Base-by-base conservation (phyloP, 53 echinoderm and acorn worm species). In the Antedon mediterranea region DNA sequence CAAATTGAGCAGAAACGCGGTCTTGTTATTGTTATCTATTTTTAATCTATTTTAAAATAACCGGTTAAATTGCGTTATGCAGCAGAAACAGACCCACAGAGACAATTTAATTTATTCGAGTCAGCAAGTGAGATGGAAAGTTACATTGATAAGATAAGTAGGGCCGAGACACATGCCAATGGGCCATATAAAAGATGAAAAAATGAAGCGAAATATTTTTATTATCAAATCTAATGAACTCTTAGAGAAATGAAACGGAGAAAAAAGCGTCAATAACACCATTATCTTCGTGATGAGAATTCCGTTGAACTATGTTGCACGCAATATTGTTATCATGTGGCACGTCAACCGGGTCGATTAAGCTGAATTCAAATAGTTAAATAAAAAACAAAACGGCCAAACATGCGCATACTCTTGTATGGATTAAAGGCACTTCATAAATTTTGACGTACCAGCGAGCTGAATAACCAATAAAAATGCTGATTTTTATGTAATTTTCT, bases 141-240 rank as follows among this genome's bases (percentile, higher is more conserved):
- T 23, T 57, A 18, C 23, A 57, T 57, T 57, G 57, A 57, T 18
- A 57, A 57, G 57, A 57, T 3, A 57, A 57, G 57, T 57, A 57
- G 57, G 57, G 57, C 57, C 57, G 23, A 57, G 57, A 57, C 57
- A 57, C 57, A 57, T 57, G 57, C 57, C 23, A 26, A 57, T 57
- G 23, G 37, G 37, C 37, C 37, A 37, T 37, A 37, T 37, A 37
- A 37, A 37, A 11, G 11, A 37, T 37, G 11, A 11, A n/a, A n/a
- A 37, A 37, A 37, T 57, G 23, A 8, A 15, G 57, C 57, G 23
- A 57, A n/a, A 57, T 57, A 57, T 57, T 57, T 57, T 57, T 57
- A 57, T 57, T 57, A 57, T 57, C 57, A 57, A 57, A 57, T 57
- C 57, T 57, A 57, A 57, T 57, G 57, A 57, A 57, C 57, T 57